Base-by-base conservation (phyloP, 1,140 invertebrate species). In the Drosophila punjabiensis region DNA sequence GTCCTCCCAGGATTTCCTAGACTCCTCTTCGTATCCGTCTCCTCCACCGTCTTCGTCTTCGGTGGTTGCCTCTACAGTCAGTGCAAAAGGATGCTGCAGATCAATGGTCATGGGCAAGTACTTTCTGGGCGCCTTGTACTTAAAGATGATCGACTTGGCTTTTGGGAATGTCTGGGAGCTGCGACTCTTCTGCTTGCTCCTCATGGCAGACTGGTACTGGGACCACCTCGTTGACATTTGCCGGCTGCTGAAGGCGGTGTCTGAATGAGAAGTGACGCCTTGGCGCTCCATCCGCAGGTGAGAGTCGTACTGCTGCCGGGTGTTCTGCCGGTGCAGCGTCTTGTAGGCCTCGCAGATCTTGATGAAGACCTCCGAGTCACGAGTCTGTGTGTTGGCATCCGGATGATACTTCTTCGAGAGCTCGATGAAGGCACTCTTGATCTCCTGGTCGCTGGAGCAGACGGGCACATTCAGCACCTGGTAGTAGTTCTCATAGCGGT, bases 351-450 rank as follows among this genome's bases (percentile, higher is more conserved):
- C 86, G 11, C 82, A 89, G 6, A 89, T 47, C 63, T 45, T 60
- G 3, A 82, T 58, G 41, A 89, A 89, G 43, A 70, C 41, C n/a
- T 77, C 79, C 0, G 82, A 53, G 39, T 89, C 55, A 4, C 53
- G 6, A 1, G 56, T 59, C 1, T 35, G 13, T 0, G 35, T 33
- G 16, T 73, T 80, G 3, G 45, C 53, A 41, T 89, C 86, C 18
- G 86, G 86, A 69, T 89, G 86, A 32, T 86, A 90, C 24, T 74
- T 85, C 24, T 89, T 89, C 0, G 86, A 85, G 11, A 89, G 55
- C 20, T 82, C 64, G 0, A 89, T 75, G 18, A 70, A 89, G 24
- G 86, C 86, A 6, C 20, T n/a, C 32, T 74, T 82, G 11, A 89
- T 90, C 30, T 86, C 68, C 43, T 68, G 43, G n/a, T 55, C 48